These are phyloP conservation scores for Porphyrio hochstetteri DNA, from an alignment of 2,113 vertebrate species.

Conservation along the genomic window DNA sequence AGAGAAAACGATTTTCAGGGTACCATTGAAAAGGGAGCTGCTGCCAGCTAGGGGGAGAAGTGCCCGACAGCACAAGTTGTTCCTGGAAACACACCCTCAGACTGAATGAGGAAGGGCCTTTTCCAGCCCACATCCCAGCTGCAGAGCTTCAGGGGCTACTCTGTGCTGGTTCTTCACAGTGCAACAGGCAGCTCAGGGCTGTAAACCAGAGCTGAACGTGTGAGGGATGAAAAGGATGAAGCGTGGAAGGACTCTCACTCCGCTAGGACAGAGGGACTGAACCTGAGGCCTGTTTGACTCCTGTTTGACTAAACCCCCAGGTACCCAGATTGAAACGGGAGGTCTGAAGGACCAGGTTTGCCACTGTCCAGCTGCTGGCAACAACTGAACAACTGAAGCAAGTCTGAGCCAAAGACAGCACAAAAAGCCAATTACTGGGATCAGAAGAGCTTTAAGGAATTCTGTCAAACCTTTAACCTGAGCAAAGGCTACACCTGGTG, in stretches of 20 bases:
- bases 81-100: neutral
- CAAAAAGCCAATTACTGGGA: neutral
- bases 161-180: neutral
- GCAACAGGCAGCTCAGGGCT: neutral
- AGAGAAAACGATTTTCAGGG: neutral
- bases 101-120: neutral
- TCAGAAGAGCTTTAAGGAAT: neutral
- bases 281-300: neutral
- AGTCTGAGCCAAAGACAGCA: neutral
- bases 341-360: neutral
- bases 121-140: neutral
- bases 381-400: neutral
- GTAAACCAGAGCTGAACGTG: neutral
- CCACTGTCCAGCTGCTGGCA: neutral
- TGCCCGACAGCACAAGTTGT: accelerated
- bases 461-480: neutral
- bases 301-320: neutral
- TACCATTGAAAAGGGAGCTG: neutral
- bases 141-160: neutral
- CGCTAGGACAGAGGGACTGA: neutral
- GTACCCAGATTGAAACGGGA: neutral
- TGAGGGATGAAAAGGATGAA: neutral
- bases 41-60: neutral
- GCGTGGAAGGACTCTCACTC: neutral
- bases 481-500: neutral